Percentiles rank a stretch among this genome's conserved stretches.
phyloP scores from a whole-genome alignment of 2,888 invertebrate species.

The Lydus trimaculatus region DNA sequence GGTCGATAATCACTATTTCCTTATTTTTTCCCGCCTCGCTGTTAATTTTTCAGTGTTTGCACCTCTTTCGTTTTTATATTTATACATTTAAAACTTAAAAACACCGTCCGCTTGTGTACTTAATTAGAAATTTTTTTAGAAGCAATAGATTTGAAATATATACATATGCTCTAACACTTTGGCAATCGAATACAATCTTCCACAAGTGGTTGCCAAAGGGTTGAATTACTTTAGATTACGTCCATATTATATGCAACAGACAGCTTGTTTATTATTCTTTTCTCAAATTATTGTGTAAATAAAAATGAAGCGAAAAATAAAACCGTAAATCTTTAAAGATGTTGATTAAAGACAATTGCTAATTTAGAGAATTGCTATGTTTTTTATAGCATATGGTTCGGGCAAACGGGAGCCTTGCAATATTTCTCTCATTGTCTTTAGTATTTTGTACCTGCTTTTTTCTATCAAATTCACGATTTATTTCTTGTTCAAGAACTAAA shows the following conservation, averaged over 20 bases:
- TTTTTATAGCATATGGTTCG: constrained; percentile 47
- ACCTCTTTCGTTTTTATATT: constrained; percentile 15
- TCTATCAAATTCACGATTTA: constrained; percentile 14
- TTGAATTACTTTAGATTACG: not conserved
- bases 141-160: no score
- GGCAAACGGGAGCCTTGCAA: constrained; percentile 53
- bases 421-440: constrained; percentile 38
- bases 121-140: not conserved
- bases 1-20: constrained; percentile 17
- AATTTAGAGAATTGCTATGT: constrained; percentile 40
- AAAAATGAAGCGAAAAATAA: no score
- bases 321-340: no score
- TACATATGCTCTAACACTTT: not conserved
- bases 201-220: not conserved
- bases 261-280: not conserved
- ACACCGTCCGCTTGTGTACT: constrained; percentile 32
- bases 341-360: constrained; percentile 10
- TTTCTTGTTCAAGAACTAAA: not conserved
- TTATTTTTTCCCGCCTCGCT: no score
- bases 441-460: constrained; percentile 34
- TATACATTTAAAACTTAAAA: constrained; percentile 25
- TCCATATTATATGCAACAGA: not conserved
- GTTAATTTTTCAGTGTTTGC: constrained; percentile 15
- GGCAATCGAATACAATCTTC: not conserved
- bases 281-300: constrained; percentile 25